Base-by-base conservation (phyloP, 2,888 invertebrate species). In the Lymantria monacha region DNA sequence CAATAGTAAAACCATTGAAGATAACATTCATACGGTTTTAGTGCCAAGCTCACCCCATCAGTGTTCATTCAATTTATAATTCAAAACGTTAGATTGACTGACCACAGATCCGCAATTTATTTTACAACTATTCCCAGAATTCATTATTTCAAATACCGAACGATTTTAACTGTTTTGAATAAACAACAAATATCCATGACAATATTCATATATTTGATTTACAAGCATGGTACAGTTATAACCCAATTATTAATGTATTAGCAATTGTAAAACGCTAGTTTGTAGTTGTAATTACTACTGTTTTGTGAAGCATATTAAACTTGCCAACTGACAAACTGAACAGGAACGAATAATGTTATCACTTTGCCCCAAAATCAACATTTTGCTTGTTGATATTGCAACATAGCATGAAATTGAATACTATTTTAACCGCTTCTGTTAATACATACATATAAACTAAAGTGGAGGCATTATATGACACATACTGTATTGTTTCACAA, bases 291-390 rank as follows among this genome's bases (percentile, higher is more conserved):
- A 75, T 73, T 70, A 72, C 76, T 61, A 70, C 70, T 76, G 74
- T 72, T 73, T 66, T 67, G 66, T 64, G 57, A 64, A 72, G 56
- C 67, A 63, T 64, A 74, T 72, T 74, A 69, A 68, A 65, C 69
- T 72, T 66, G 56, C 62, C 59, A 60, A 72, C 72, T 72, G 72
- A 74, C 69, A 71, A 72, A 72, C 73, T 73, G 65, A 69, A 72
- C 76, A 59, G 59, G 59, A 62, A 67, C 72, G 76, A 75, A 72
- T 78, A 70, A 73, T 75, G 71, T 76, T 71, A 75, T 73, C 76
- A 78, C 78, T 77, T 22, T 76, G 68, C 66, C 67, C 68, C 64
- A 79, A 74, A 79, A 72, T 72, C 71, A 79, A 77, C 80, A 76
- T 63, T 67, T 64, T 58, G 5, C 54, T 53, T 76, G 72, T 77